These are phyloP conservation scores for Cepaea hortensis DNA, from an alignment of 2,888 invertebrate species.

Conservation along the genomic window DNA sequence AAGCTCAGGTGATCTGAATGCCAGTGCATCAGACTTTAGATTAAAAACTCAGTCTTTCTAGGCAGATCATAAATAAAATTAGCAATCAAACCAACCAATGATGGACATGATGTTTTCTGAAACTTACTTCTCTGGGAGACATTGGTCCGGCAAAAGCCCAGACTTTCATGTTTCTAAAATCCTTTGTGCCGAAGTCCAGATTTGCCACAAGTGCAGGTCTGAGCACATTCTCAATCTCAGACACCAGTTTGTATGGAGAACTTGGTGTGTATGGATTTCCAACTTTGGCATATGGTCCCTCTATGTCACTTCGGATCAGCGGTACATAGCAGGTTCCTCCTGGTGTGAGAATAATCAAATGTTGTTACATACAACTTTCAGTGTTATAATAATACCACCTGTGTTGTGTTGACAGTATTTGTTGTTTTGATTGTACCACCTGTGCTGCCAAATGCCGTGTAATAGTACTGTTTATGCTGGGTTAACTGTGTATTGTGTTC, in stretches of 20 bases:
- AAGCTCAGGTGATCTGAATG: too few relatives aligned
- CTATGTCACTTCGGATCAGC: conserved; percentile 43
- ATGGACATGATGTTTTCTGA: not conserved
- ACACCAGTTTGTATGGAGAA: conserved; percentile 35
- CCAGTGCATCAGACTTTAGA: too few relatives aligned
- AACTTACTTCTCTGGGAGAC: conserved; percentile 79
- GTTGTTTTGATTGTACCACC: too few relatives aligned
- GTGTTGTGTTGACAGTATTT: too few relatives aligned
- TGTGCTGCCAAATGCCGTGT: too few relatives aligned
- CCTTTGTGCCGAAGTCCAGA: conserved; percentile 22
- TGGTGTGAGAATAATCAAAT: conserved; percentile 8
- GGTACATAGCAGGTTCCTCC: conserved; percentile 43
- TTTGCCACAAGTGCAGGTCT: not conserved
- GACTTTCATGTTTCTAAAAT: conserved; percentile 44
- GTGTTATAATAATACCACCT: too few relatives aligned
- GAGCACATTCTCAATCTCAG: conserved; percentile 41
- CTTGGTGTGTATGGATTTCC: conserved; percentile 39
- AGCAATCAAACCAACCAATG: too few relatives aligned
- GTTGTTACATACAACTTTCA: not conserved
- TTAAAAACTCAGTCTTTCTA: too few relatives aligned
- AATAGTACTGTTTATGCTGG: too few relatives aligned
- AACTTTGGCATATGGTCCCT: conserved; percentile 43
- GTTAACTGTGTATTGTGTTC: too few relatives aligned
- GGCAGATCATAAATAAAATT: too few relatives aligned
- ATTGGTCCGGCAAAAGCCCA: conserved; percentile 93